These are phyloP conservation scores for Trematocara unimaculatum DNA, from an alignment of 2,113 vertebrate genomes.

Conservation along the genomic window DNA sequence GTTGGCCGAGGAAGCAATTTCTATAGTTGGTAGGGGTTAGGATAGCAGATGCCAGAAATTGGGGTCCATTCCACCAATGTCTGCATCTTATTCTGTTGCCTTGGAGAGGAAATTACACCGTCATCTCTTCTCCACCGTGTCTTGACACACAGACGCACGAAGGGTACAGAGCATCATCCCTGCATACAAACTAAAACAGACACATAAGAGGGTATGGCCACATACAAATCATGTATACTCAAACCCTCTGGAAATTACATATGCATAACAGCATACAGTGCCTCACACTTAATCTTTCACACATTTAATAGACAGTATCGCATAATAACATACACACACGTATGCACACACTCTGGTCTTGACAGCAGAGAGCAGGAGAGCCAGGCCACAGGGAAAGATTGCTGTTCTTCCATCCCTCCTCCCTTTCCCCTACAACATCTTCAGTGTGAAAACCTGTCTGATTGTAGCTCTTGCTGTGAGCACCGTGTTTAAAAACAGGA, in stretches of 20 bases:
- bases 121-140: neutral
- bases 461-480: constrained; percentile 39
- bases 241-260: neutral
- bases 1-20: neutral
- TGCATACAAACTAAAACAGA: neutral
- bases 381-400: constrained; percentile 9
- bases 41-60: constrained; percentile 17
- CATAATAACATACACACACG: neutral
- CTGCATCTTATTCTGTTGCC: constrained; percentile 27
- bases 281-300: neutral
- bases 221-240: neutral
- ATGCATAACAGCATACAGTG: neutral
- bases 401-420: constrained; percentile 5
- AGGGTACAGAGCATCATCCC: neutral
- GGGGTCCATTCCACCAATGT: neutral
- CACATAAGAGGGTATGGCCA: neutral
- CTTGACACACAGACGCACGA: neutral
- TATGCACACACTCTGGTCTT: neutral
- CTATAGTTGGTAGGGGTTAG: neutral
- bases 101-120: constrained; percentile 52
- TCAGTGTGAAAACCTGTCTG: constrained; percentile 38
- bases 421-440: neutral
- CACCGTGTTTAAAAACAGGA: constrained; percentile 38
- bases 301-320: neutral
- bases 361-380: constrained; percentile 16